Evolutionary conservation across 2,888 invertebrate species (phyloP), one percentile per base, ranked within the genome.

Genomic region (Acrocyrtus sp.): DNA sequence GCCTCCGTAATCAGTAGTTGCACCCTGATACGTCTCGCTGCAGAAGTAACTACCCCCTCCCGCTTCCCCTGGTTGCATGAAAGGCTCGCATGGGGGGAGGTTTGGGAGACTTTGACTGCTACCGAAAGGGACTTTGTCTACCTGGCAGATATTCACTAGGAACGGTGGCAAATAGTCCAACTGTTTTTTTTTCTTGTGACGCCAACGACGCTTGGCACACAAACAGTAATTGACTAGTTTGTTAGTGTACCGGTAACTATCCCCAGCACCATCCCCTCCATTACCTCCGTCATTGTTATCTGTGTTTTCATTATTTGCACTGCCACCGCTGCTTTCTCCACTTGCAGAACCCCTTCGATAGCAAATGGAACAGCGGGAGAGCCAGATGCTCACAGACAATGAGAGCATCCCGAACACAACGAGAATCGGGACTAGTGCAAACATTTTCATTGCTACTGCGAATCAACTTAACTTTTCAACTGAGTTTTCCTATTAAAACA

Each of bases 341-440:
- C 60, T 54, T 27, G 61, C 43, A 26, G 29, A 47, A 21, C 48
- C 19, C 24, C 66, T 12, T 17, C 41, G 43, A 53, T 22, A 53
- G 48, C 72, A 72, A 65, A 58, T 58, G 45, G 72, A 63, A 58
- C 72, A 72, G 60, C 65, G 72, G 65, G 74, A 43, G 24, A 77
- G 58, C 77, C 77, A 77, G 19, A 77, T 60, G 50, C 74, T 72
- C 21, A 77, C 60, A 22, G 77, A 77, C 51, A 77, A 60, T 47
- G 74, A 74, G 48, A 77, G 60, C 72, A 77, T 72, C 54, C 77
- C 77, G 53, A 77, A 77, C 19, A 68, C 74, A 39, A 77, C 68
- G 34, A 77, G 65, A 29, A 77, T 57, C n/a, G 77, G 77, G 29
- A 77, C 61, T 34, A 77, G 62, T 19, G 65, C 77, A 48, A 75